Evolutionary conservation across 2,888 invertebrate species (phyloP), one percentile per base, ranked within the genome.

Genomic region (Autographa pulchrina): DNA sequence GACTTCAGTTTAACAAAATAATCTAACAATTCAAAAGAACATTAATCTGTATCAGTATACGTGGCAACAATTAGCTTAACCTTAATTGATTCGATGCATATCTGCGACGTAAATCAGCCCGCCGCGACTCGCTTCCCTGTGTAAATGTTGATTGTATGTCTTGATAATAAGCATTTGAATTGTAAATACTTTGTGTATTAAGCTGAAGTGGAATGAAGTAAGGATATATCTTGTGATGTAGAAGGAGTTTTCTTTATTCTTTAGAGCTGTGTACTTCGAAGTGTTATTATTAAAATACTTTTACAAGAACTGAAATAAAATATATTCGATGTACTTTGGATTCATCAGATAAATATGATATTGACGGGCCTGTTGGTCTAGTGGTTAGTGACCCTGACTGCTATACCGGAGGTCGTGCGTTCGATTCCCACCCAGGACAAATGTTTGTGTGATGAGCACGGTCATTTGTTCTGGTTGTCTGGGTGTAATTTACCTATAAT

Each of bases 81-180:
- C 35, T 70, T 89, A 89, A 91, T 89, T 89, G 88, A 88, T 87
- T 87, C 81, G 87, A 88, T 90, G 83, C 84, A 83, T 86, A 89
- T 88, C 88, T 68, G 63, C 68, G 65, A 69, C 72, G 75, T 89
- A 86, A 89, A 89, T 89, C 84, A 86, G 76, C 62, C 63, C 68
- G 70, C 59, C 76, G 77, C 74, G 64, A 67, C 74, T 61, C 56
- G 62, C 70, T 68, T 72, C 41, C 18, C 59, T 70, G 38, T 59
- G 68, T 66, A 81, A 71, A 79, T 35, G 54, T 25, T 62, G 76
- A 79, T 81, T 72, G 65, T 71, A 54, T 63, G 65, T 72, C 72
- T 72, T 66, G 72, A 77, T 74, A 38, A 56, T 72, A 43, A 66
- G 52, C n/a, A 67, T 60, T 61, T 69, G 72, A 56, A 56, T 25